Percentiles rank a stretch among this genome's conserved stretches.
phyloP scores from a whole-genome alignment of 2,113 vertebrate species.

The Mormyrus lacerda region DNA sequence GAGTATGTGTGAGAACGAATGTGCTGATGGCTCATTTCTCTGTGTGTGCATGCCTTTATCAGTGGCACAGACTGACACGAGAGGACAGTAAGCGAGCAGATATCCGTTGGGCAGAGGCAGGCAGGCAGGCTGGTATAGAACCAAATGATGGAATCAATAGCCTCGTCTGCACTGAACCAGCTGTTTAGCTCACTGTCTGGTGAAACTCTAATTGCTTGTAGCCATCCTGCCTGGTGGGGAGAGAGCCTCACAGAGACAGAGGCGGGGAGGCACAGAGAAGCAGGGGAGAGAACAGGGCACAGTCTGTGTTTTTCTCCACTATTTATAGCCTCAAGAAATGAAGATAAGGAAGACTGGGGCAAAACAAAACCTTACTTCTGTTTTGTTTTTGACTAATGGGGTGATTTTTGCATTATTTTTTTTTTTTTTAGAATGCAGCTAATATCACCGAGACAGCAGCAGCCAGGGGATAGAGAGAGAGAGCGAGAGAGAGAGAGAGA shows the following conservation, averaged over 20 bases:
- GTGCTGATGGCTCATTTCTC: conserved; percentile 25
- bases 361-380: background rate
- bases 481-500: background rate
- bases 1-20: conserved; percentile 22
- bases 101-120: conserved; percentile 39
- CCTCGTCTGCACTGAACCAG: conserved; percentile 59
- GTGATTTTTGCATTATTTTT: background rate
- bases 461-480: background rate
- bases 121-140: conserved; percentile 38
- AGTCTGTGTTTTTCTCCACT: background rate
- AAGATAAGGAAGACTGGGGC: background rate
- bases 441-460: background rate
- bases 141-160: conserved; percentile 55
- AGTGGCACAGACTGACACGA: conserved; percentile 6
- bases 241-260: conserved; percentile 17
- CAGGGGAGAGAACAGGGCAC: background rate
- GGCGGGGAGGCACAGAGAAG: conserved; percentile 1
- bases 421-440: background rate
- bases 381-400: background rate
- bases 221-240: background rate
- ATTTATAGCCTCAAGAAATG: background rate
- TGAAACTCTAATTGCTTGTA: background rate
- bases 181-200: conserved; percentile 53
- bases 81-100: conserved; percentile 49
- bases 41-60: conserved; percentile 32